phyloP scores from a whole-genome alignment of 2,797 vertebrate genomes.

The Euthynnus affinis region DNA sequence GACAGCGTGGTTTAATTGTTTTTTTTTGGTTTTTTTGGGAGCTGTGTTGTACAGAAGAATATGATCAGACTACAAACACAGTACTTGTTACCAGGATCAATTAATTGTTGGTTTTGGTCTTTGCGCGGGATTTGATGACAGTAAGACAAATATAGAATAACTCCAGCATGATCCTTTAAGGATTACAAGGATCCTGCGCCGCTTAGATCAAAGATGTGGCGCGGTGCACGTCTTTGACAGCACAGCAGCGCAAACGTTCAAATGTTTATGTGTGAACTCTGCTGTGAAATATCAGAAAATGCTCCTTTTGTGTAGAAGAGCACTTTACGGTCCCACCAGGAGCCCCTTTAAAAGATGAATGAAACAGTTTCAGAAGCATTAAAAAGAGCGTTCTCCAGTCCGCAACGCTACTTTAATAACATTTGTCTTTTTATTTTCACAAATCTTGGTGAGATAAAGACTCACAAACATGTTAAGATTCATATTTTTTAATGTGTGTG shows the following conservation, averaged over 20 bases:
- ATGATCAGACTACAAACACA: no score
- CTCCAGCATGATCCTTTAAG: background rate
- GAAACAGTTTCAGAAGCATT: slow-evolving; percentile 13
- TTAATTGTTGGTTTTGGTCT: background rate
- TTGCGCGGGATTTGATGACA: slow-evolving; percentile 1
- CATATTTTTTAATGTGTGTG: background rate
- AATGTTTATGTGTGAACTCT: slow-evolving; percentile 3
- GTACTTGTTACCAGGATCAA: background rate
- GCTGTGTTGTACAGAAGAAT: no score
- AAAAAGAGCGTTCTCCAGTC: slow-evolving; percentile 19
- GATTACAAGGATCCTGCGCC: slow-evolving; percentile 1
- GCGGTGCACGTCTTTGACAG: slow-evolving; percentile 5
- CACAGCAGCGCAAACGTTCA: background rate
- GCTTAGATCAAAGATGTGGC: slow-evolving; percentile 13
- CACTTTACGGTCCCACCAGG: slow-evolving; percentile 19
- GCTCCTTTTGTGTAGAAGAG: slow-evolving; percentile 23
- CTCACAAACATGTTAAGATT: background rate
- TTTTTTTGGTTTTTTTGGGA: no score
- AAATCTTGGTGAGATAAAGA: background rate
- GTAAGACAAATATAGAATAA: slow-evolving; percentile 12
- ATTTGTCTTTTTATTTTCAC: background rate
- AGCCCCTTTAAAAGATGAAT: slow-evolving; percentile 19
- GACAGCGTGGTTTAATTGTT: no score
- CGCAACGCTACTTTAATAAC: background rate
- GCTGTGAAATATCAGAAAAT: slow-evolving; percentile 16